Evolutionary conservation across 1,140 invertebrate species (phyloP).

Genomic region (Lordiphosa mommai): DNA sequence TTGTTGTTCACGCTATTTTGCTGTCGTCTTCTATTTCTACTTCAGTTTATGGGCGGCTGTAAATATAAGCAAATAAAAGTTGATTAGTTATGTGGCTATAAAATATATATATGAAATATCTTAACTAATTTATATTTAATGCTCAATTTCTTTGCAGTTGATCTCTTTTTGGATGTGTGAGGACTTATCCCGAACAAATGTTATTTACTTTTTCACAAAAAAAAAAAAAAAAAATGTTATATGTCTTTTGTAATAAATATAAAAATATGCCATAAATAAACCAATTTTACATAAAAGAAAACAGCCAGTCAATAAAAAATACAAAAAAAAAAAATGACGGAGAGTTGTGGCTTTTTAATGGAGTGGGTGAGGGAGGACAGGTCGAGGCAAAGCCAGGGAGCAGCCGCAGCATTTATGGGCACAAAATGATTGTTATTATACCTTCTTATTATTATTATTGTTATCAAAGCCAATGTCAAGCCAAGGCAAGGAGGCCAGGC

Average conservation of each 20-base stretch:
- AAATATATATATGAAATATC: slow-evolving; percentile 3
- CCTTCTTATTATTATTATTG: slow-evolving; percentile 59
- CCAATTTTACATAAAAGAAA: slow-evolving; percentile 50
- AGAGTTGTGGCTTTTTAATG: slow-evolving; percentile 31
- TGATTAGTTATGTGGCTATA: slow-evolving; percentile 5
- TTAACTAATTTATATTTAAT: slow-evolving; percentile 8
- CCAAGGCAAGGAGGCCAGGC: slow-evolving; percentile 17
- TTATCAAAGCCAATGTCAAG: slow-evolving; percentile 65
- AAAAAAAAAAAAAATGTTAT: slow-evolving; percentile 23
- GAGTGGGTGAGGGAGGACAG: not conserved
- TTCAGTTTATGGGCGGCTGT: slow-evolving; percentile 10
- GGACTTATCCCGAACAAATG: slow-evolving; percentile 15
- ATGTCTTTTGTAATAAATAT: slow-evolving; percentile 42
- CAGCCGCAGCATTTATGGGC: slow-evolving; percentile 43
- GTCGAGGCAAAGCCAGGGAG: not conserved
- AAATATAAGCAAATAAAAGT: slow-evolving; percentile 29
- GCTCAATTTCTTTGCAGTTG: slow-evolving; percentile 20
- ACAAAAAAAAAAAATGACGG: slow-evolving; percentile 9
- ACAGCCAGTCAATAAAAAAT: slow-evolving; percentile 48
- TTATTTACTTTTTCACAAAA: slow-evolving; percentile 21
- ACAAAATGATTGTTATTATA: slow-evolving; percentile 71
- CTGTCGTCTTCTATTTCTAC: slow-evolving; percentile 2
- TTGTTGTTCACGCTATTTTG: not conserved
- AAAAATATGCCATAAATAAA: slow-evolving; percentile 58
- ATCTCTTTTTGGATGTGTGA: not conserved